Conservation (phyloP, 2,797 vertebrate species). For the Hydrolagus colliei region DNA sequence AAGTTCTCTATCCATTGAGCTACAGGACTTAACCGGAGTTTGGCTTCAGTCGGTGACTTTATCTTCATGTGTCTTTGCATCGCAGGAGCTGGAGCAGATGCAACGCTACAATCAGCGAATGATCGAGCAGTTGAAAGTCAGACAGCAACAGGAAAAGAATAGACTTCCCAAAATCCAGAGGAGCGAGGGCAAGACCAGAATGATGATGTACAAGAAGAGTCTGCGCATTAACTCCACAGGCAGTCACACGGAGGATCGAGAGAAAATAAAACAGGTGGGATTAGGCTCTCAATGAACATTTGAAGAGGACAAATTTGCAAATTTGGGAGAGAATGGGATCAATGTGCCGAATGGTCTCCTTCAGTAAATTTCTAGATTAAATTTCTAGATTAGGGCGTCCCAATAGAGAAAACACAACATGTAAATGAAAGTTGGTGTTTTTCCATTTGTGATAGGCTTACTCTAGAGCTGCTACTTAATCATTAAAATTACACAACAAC, state of each 20-base stretch:
- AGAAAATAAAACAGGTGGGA: constrained; percentile 84
- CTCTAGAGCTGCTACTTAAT: neutral
- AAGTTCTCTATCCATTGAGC: too few species aligned
- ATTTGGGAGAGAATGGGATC: neutral
- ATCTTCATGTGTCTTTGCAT: neutral
- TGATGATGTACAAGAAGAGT: constrained; percentile 98
- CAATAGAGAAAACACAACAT: too few species aligned
- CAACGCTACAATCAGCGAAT: constrained; percentile 92
- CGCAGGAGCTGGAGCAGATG: constrained; percentile 91
- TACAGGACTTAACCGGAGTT: too few species aligned
- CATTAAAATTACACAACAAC: neutral
- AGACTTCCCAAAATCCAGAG: constrained; percentile 89
- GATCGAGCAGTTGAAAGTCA: constrained; percentile 71
- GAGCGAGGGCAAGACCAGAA: constrained; percentile 82
- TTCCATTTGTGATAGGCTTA: neutral
- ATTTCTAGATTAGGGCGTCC: too few species aligned
- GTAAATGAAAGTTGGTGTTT: too few species aligned
- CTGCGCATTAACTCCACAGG: constrained; percentile 77
- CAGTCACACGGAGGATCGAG: constrained; percentile 70
- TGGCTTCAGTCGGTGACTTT: too few species aligned
- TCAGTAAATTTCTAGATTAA: too few species aligned
- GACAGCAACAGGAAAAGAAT: constrained; percentile 83
- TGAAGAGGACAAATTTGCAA: too few species aligned
- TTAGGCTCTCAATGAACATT: neutral
- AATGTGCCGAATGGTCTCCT: neutral